Base-by-base conservation (phyloP, 2,888 invertebrate genomes). In the Drosophila formosana region DNA sequence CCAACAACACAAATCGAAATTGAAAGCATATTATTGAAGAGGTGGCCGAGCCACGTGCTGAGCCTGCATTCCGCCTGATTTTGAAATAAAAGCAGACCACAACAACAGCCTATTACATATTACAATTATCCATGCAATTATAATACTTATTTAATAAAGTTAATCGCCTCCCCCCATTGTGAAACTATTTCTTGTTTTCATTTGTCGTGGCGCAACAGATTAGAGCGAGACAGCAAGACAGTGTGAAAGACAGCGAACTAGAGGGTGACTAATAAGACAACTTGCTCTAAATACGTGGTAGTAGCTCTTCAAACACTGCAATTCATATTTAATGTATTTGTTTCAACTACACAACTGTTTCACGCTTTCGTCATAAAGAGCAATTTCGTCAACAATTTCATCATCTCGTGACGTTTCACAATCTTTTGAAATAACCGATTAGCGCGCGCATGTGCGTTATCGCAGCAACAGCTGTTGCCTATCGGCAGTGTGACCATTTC, bases 11-110 rank as follows among this genome's bases (percentile, higher is more conserved):
- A 60, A 63, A 50, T 55, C 37, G 34, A 56, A 18, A 18, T 18
- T 18, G 18, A 18, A 18, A 67, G 47, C 50, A 66, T 60, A 63
- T 67, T 55, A 63, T 67, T 55, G 55, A 41, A 65, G 41, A 68
- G 39, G 64, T 64, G 63, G 77, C 61, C 64, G 53, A 72, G 55
- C 61, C 52, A 56, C 55, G 69, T 1, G 18, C 18, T 18, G 18
- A 18, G 62, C 49, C 74, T 68, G 75, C 75, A 77, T 75, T 75
- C 75, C 73, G 63, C 68, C 78, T 65, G 74, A 65, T 67, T 72
- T 77, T 72, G 5, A 52, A 67, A 34, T 45, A 46, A 61, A 63
- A 72, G 60, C 63, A 77, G 56, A 78, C 57, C 61, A 64, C 18
- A 18, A 18, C 67, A 61, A 61, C 55, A 66, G 66, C 72, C 62